phyloP scores from a whole-genome alignment of 1,140 invertebrate species.

The Oppia nitens region DNA sequence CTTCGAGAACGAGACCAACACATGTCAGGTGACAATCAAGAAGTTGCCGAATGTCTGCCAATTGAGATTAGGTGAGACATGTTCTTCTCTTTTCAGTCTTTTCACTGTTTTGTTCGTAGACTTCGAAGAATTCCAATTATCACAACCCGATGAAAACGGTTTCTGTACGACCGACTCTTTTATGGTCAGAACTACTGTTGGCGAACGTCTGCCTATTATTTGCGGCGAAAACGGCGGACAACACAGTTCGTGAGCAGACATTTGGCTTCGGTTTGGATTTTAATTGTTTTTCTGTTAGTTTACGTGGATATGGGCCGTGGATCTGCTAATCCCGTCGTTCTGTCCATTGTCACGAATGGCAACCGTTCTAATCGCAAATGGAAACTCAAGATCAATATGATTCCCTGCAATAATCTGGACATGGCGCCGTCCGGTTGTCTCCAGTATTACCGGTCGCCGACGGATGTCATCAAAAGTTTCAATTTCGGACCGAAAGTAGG shows the following conservation, averaged over 20 bases:
- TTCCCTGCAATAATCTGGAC: slow-evolving; percentile 47
- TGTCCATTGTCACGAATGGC: slow-evolving; percentile 41
- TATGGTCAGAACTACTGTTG: slow-evolving; percentile 41
- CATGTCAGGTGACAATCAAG: slow-evolving; percentile 49
- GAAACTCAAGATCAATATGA: slow-evolving; percentile 54
- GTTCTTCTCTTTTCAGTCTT: neutral
- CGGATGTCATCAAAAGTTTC: slow-evolving; percentile 47
- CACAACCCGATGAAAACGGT: slow-evolving; percentile 52
- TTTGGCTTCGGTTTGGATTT: neutral
- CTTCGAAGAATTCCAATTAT: slow-evolving; percentile 49
- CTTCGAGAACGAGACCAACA: slow-evolving; percentile 41
- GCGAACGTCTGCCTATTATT: slow-evolving; percentile 48
- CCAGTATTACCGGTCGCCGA: slow-evolving; percentile 42
- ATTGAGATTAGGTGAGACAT: slow-evolving; percentile 37
- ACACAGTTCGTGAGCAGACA: slow-evolving; percentile 46
- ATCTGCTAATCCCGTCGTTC: slow-evolving; percentile 42
- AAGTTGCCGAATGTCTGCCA: slow-evolving; percentile 52
- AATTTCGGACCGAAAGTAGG: slow-evolving; percentile 33
- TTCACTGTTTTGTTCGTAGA: slow-evolving; percentile 28
- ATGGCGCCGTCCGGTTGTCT: slow-evolving; percentile 44
- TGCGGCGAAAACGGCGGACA: slow-evolving; percentile 64
- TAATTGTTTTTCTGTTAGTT: slow-evolving; percentile 36
- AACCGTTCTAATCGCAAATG: slow-evolving; percentile 44
- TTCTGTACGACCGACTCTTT: slow-evolving; percentile 49
- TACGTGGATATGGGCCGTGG: slow-evolving; percentile 47